These are phyloP conservation scores for Poliocrania exsul DNA, from an alignment of 2,797 vertebrate species.

Conservation along the genomic window DNA sequence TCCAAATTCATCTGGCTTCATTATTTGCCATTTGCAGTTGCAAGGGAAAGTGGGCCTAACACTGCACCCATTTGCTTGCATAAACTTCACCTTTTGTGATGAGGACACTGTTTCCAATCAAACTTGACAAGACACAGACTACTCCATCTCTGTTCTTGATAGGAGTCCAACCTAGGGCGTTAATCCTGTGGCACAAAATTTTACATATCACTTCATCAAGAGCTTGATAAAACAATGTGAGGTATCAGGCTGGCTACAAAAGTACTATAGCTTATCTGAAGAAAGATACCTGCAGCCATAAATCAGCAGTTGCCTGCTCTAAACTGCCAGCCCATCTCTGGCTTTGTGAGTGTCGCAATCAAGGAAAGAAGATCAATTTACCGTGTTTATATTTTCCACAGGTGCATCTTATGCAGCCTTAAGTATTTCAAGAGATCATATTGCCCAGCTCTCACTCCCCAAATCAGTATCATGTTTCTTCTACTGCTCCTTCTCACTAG, in stretches of 20 bases:
- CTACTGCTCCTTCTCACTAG: neutral
- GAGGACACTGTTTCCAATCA: neutral
- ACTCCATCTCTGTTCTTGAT: neutral
- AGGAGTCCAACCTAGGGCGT: fast-evolving
- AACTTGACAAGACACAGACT: neutral
- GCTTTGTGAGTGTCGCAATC: neutral
- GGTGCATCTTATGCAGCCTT: fast-evolving
- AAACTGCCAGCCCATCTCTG: neutral
- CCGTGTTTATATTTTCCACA: neutral
- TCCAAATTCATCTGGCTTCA: neutral
- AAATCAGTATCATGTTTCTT: neutral
- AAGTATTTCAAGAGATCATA: neutral
- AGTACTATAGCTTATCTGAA: neutral
- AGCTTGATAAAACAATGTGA: neutral
- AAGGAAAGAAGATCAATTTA: neutral
- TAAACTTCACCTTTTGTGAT: neutral
- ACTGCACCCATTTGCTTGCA: neutral
- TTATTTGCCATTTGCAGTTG: neutral
- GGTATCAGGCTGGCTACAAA: neutral
- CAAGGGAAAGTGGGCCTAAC: neutral
- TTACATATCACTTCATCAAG: neutral
- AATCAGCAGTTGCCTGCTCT: neutral
- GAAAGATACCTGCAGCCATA: neutral
- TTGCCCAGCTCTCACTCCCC: neutral
- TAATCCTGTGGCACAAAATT: neutral